Percentiles rank a stretch among this genome's conserved stretches.
These are phyloP conservation scores for Mobula hypostoma DNA, from an alignment of 2,113 vertebrate species.

Conservation along the genomic window DNA sequence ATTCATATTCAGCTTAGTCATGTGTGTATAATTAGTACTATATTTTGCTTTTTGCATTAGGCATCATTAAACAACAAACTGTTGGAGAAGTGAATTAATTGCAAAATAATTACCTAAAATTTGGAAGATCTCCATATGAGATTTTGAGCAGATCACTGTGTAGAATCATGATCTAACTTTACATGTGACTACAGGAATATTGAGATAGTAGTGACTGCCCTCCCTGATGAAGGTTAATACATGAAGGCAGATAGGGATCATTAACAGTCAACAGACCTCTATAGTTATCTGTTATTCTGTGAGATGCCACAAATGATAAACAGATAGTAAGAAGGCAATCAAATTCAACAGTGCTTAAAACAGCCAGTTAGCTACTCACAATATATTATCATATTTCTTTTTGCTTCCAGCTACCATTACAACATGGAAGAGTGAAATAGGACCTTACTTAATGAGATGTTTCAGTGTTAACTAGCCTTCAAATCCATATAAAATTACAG, in stretches of 20 bases:
- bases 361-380: background rate
- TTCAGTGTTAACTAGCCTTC: background rate
- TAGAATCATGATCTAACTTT: background rate
- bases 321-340: background rate
- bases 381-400: constrained; percentile 1
- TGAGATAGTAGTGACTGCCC: background rate
- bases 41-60: background rate
- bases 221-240: background rate
- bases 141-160: background rate
- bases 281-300: background rate
- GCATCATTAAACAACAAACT: background rate
- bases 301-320: constrained; percentile 8
- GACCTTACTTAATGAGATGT: background rate
- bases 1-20: background rate
- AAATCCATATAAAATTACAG: background rate
- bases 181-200: background rate
- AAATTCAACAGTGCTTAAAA: constrained; percentile 5
- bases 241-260: constrained; percentile 12
- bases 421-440: background rate
- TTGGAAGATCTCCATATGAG: background rate
- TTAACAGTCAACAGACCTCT: background rate
- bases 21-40: background rate
- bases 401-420: background rate
- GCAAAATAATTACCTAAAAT: background rate
- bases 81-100: background rate